Conservation (phyloP, 2,113 vertebrate species). For the Daphoenositta chrysoptera region DNA sequence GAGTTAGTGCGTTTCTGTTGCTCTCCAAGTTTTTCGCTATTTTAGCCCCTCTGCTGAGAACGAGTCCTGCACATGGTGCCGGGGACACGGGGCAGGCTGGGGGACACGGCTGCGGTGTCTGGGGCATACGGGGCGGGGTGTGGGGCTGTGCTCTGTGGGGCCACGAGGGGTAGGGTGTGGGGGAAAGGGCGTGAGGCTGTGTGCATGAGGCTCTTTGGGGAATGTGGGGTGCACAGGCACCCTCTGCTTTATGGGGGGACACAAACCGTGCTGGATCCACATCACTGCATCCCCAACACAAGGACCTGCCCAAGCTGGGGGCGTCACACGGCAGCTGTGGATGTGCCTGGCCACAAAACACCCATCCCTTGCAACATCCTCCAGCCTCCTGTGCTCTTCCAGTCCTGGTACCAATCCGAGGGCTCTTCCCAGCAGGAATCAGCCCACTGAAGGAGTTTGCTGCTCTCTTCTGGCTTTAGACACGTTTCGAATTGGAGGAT, state of each 20-base stretch:
- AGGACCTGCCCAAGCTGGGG: not conserved
- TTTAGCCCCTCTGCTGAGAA: not conserved
- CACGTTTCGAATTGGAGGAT: not conserved
- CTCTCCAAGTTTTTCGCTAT: not conserved
- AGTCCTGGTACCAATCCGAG: not conserved
- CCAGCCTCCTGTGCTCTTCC: rapidly evolving
- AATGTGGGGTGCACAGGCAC: not conserved
- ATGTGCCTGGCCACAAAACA: not conserved
- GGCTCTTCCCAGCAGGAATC: not conserved
- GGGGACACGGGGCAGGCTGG: rapidly evolving
- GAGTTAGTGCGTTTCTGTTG: rapidly evolving
- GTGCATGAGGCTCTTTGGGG: not conserved
- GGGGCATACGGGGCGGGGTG: not conserved
- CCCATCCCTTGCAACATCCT: not conserved
- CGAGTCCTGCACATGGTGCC: rapidly evolving
- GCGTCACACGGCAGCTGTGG: not conserved
- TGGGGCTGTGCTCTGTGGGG: not conserved
- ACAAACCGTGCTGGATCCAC: not conserved
- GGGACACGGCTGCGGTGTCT: rapidly evolving
- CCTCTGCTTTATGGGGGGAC: not conserved
- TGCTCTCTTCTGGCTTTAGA: conserved; percentile 33
- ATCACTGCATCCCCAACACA: rapidly evolving
- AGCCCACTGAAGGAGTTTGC: not conserved
- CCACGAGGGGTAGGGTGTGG: too few relatives aligned
- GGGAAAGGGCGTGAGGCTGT: not conserved